phyloP scores from a whole-genome alignment of 2,113 vertebrate species.

The Felis catus region F.catus_Fca126_mat1.0 CM031418.1:107498001-107498500 shows the following conservation, averaged over 20 bases:
- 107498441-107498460: constrained; percentile 98
- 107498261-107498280: constrained; percentile 93
- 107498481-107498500: constrained; percentile 98
- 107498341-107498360: constrained; percentile 98
- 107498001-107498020: constrained; percentile 88
- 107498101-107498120: constrained; percentile 86
- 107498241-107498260: constrained; percentile 86
- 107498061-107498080: constrained; percentile 90
- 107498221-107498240: constrained; percentile 67
- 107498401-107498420: constrained; percentile 99
- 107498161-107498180: constrained; percentile 61
- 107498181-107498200: background rate
- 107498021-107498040: constrained; percentile 87
- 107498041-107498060: constrained; percentile 93
- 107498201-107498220: constrained; percentile 49
- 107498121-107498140: constrained; percentile 90
- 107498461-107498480: constrained; percentile 97
- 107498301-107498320: constrained; percentile 98
- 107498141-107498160: constrained; percentile 90
- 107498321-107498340: constrained; percentile 98
- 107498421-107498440: constrained; percentile 97
- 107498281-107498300: constrained; percentile 99
- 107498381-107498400: constrained; percentile 99
- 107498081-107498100: constrained; percentile 92
- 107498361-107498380: constrained; percentile 99